Evolutionary conservation across 2,888 invertebrate species (phyloP), one percentile per base, ranked within the genome.

Genomic region (Slavum lentiscoides): DNA sequence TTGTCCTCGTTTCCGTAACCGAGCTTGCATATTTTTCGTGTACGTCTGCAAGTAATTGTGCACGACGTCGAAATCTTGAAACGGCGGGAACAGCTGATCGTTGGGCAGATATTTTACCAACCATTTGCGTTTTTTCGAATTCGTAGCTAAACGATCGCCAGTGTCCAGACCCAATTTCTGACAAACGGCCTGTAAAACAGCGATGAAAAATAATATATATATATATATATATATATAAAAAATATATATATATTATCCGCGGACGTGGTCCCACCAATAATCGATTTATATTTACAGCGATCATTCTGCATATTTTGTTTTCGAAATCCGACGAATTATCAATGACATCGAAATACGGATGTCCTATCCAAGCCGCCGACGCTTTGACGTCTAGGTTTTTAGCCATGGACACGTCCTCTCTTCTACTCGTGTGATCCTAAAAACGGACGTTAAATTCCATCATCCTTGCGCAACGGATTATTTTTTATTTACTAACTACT

Each of bases 331-430:
- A 95, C 15, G 94, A 93, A 88, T 99, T 99, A 88, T 99, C 98
- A 85, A 99, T 95, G 53, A 99, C 97, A 89, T 99, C 99, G 87
- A 97, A 97, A 88, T 98, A 99, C 0, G 99, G 99, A 88, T 99
- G 99, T 0, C 99, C 99, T 83, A 99, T 93, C 99, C 99, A 99
- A 0, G 98, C 94, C 55, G 96, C 93, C 2, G 97, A 95, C 0
- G 98, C 97, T 85, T 94, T 94, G 86, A 93, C 91, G 87, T 99
- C 99, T 84, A 97, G 87, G 84, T 94, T 93, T 69, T 94, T 89
- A 0, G 99, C 98, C 84, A 94, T 87, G 83, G 92, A 94, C 49
- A 98, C 91, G 81, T 94, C 94, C 88, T 99, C 99, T 1, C 94
- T 94, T 19, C 99, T 93, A 85, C 96, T 95, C 21, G 92, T 92